Percentiles rank a stretch among this genome's conserved stretches.
phyloP scores from a whole-genome alignment of 2,888 invertebrate species.

The Reticulitermes lucifugus region DNA sequence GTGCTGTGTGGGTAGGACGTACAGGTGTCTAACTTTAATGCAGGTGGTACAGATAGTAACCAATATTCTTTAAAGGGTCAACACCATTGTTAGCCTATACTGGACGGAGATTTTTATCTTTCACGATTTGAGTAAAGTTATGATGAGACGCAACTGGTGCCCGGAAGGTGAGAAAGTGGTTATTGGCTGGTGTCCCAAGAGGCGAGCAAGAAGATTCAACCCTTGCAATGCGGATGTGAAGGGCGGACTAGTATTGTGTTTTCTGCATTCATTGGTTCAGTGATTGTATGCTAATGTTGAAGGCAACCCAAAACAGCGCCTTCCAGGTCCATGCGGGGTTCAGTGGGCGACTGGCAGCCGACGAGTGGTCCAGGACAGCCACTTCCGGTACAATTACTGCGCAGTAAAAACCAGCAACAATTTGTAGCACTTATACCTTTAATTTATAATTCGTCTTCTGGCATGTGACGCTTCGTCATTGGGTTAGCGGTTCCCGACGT shows the following conservation, averaged over 20 bases:
- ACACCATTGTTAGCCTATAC: background rate
- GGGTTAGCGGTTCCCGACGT: too few species aligned
- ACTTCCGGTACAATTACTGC: background rate
- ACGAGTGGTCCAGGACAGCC: background rate
- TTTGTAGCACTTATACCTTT: too few species aligned
- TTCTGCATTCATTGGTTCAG: slow-evolving; percentile 39
- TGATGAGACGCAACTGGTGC: slow-evolving; percentile 13
- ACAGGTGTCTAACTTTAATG: too few species aligned
- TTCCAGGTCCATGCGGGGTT: background rate
- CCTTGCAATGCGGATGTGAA: slow-evolving; percentile 43
- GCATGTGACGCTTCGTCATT: too few species aligned
- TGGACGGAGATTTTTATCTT: background rate
- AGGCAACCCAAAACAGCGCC: background rate
- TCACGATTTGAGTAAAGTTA: slow-evolving; percentile 22
- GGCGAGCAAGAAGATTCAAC: background rate
- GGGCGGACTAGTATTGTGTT: slow-evolving; percentile 39
- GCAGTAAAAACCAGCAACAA: too few species aligned
- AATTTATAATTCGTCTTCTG: too few species aligned
- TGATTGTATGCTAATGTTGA: slow-evolving; percentile 36
- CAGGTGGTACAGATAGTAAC: too few species aligned
- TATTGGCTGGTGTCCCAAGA: slow-evolving; percentile 7
- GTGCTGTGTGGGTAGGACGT: too few species aligned
- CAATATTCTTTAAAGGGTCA: too few species aligned
- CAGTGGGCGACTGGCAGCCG: slow-evolving; percentile 33
- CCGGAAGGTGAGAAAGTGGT: slow-evolving; percentile 13